phyloP scores from a whole-genome alignment of 2,797 vertebrate genomes.

The Hephaestus fuliginosus region DNA sequence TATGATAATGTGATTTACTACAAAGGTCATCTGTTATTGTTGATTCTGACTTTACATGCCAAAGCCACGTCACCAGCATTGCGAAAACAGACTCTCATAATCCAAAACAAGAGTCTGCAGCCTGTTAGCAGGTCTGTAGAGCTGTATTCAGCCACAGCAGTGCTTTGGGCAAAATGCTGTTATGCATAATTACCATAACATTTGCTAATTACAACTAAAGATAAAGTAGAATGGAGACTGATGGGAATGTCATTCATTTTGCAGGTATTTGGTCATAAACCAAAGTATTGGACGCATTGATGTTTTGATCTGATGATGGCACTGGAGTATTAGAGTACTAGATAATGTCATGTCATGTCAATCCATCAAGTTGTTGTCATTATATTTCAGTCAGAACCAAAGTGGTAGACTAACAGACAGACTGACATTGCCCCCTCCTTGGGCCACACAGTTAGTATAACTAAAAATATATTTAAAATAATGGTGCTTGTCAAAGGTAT shows the following conservation, averaged over 20 bases:
- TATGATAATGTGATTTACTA: conserved; percentile 1
- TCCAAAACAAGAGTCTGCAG: not conserved
- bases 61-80: not conserved
- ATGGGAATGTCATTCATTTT: not conserved
- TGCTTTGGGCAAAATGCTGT: not conserved
- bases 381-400: not conserved
- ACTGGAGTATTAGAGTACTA: not conserved
- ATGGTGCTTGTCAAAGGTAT: not conserved
- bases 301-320: not conserved
- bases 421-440: not conserved
- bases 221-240: not conserved
- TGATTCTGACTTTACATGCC: not conserved
- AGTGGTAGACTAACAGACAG: not conserved
- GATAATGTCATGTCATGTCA: not conserved
- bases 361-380: not conserved
- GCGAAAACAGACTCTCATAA: not conserved
- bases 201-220: not conserved
- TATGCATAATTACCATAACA: not conserved
- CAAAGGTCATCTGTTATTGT: conserved; percentile 4
- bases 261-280: not conserved
- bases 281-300: not conserved
- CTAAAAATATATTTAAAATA: not conserved
- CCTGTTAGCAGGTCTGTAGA: not conserved
- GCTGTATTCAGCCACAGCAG: not conserved
- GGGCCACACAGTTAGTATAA: not conserved